Evolutionary conservation across 1,140 invertebrate species (phyloP), one percentile per base, ranked within the genome.

Genomic region (Papilio xuthus): DNA sequence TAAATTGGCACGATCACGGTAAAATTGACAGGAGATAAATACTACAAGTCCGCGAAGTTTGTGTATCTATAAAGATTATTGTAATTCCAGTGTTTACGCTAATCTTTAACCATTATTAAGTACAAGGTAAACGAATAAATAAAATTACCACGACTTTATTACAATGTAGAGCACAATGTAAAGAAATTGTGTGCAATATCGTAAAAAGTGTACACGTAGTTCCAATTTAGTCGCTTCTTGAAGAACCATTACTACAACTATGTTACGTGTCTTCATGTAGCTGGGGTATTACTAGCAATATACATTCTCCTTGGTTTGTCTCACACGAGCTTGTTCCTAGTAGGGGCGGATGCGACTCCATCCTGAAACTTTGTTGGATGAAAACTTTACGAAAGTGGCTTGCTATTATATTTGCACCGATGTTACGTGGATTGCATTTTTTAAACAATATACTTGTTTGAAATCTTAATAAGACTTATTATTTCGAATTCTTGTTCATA

Each of bases 321-420:
- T 67, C 60, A 67, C 60, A 28, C 60, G 12, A 67, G 26, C 26
- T n/a, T 18, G 37, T 32, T 70, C n/a, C 37, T 10, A 70, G 69
- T 41, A n/a, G 23, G 37, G 32, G 18, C n/a, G 37, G 69, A 70
- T 70, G 18, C 37, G 69, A 42, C 69, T 70, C 42, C 37, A 70
- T 70, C 37, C n/a, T 70, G 69, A 80, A 89, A 87, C 83, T 89
- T 85, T 12, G n/a, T 20, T 28, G 26, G 26, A 67, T 67, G n/a
- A 26, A 67, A 67, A 67, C 60, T 67, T 67, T 67, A 26, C 13
- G 8, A 67, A 67, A 67, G 60, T 67, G 60, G 60, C 26, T 67
- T 67, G 60, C 60, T 28, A 67, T 67, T 67, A 12, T 67, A 8
- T 67, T 28, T 67, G 4, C 60, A 67, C 13, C 60, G 60, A 67